These are phyloP conservation scores for Pachydiplax longipennis DNA, from an alignment of 2,888 invertebrate species.

Conservation along the genomic window DNA sequence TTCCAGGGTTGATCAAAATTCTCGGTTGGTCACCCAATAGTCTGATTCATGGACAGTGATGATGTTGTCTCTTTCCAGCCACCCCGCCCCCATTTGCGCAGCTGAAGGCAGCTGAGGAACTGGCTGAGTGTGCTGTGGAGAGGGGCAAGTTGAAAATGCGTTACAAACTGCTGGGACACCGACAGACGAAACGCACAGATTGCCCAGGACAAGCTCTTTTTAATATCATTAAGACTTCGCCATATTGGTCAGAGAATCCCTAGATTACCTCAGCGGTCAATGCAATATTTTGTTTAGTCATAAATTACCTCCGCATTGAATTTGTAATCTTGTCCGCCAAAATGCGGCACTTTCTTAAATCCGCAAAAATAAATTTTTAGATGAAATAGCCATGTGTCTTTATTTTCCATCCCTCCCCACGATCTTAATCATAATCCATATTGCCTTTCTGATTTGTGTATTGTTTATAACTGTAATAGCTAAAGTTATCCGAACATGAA, in stretches of 20 bases:
- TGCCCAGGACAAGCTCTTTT: slow-evolving; percentile 60
- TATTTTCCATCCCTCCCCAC: too few species aligned
- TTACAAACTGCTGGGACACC: slow-evolving; percentile 65
- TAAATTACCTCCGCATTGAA: too few species aligned
- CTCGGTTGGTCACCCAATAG: not conserved
- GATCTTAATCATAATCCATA: too few species aligned
- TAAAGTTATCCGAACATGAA: too few species aligned
- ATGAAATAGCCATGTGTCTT: too few species aligned
- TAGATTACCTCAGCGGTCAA: not conserved
- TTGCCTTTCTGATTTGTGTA: too few species aligned
- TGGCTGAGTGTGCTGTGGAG: slow-evolving; percentile 63
- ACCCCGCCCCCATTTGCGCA: not conserved
- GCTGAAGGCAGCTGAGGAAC: slow-evolving; percentile 60
- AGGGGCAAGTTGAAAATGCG: slow-evolving; percentile 60
- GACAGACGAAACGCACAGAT: slow-evolving; percentile 57
- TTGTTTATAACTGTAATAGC: too few species aligned
- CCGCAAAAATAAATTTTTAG: too few species aligned
- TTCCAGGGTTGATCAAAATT: not conserved
- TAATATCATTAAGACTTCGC: slow-evolving; percentile 56
- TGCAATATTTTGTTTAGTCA: too few species aligned
- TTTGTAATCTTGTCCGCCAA: too few species aligned
- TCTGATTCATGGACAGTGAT: not conserved
- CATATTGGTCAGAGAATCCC: slow-evolving; percentile 56
- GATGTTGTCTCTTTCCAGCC: not conserved
- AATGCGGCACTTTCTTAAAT: too few species aligned